Conservation (phyloP, 30 jellyfish, hydroid and myxozoan species). For the Hydra vulgaris region DNA sequence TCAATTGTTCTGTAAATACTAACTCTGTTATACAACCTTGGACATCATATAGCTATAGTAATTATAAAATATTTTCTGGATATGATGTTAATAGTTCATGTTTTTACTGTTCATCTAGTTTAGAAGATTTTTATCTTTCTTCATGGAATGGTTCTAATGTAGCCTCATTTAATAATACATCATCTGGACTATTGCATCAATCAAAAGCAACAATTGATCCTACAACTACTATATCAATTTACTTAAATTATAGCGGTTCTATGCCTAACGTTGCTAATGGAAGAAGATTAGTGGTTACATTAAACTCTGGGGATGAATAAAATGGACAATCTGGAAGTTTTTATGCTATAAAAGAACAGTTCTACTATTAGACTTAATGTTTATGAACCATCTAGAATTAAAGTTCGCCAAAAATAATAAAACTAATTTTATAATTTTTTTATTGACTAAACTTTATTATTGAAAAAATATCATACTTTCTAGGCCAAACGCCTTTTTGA, state of each 20-base stretch:
- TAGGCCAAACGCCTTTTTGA: too few species aligned
- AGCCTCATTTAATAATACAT: neutral
- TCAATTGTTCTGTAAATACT: neutral
- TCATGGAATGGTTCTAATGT: neutral
- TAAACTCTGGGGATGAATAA: neutral
- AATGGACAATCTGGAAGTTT: neutral
- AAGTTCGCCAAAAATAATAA: too few species aligned
- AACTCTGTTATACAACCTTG: neutral
- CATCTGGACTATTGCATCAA: neutral
- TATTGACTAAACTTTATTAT: too few species aligned
- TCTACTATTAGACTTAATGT: neutral
- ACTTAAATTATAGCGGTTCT: neutral
- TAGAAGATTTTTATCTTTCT: neutral
- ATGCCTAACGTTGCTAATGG: neutral
- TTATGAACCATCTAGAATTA: too few species aligned
- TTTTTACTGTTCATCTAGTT: neutral
- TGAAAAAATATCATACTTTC: too few species aligned
- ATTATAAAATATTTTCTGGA: neutral
- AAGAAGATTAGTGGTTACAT: neutral
- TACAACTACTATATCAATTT: neutral
- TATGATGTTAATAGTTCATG: neutral
- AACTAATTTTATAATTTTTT: too few species aligned
- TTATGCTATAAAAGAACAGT: neutral
- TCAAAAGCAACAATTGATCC: neutral
- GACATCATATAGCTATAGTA: neutral